These are phyloP conservation scores for Burhinus bistriatus DNA, from an alignment of 2,113 vertebrate genomes.

Conservation along the genomic window DNA sequence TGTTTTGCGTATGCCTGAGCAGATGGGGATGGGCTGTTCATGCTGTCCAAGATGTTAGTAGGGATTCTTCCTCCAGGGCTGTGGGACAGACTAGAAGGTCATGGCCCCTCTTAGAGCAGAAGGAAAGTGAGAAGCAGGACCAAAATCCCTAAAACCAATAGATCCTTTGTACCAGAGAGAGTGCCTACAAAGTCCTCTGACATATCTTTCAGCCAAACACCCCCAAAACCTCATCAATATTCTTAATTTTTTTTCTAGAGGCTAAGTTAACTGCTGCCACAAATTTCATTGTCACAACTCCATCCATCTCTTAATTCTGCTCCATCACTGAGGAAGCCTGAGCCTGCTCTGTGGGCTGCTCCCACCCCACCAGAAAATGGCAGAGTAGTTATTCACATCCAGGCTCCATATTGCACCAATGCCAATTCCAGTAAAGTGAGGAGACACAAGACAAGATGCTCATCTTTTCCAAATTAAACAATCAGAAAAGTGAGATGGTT, in stretches of 20 bases:
- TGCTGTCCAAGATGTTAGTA: background rate
- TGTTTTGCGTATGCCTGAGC: background rate
- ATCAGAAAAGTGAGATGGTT: background rate
- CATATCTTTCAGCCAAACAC: background rate
- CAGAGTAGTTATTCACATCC: background rate
- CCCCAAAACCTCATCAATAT: background rate
- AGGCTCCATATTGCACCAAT: background rate
- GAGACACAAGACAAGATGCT: background rate
- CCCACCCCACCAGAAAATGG: rapidly evolving
- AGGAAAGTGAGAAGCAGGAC: background rate
- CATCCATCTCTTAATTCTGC: background rate
- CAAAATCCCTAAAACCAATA: background rate
- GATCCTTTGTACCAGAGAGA: background rate
- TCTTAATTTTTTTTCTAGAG: background rate
- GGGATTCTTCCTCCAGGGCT: background rate
- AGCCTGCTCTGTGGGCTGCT: background rate
- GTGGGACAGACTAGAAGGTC: background rate
- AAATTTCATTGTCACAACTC: background rate
- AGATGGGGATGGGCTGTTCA: background rate
- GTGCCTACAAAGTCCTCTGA: background rate
- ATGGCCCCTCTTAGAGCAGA: background rate
- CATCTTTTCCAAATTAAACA: background rate
- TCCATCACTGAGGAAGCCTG: background rate
- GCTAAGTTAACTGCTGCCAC: background rate
- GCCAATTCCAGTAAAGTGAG: background rate